Conservation (phyloP, 2,888 invertebrate species). For the Sarcophaga caerulescens region DNA sequence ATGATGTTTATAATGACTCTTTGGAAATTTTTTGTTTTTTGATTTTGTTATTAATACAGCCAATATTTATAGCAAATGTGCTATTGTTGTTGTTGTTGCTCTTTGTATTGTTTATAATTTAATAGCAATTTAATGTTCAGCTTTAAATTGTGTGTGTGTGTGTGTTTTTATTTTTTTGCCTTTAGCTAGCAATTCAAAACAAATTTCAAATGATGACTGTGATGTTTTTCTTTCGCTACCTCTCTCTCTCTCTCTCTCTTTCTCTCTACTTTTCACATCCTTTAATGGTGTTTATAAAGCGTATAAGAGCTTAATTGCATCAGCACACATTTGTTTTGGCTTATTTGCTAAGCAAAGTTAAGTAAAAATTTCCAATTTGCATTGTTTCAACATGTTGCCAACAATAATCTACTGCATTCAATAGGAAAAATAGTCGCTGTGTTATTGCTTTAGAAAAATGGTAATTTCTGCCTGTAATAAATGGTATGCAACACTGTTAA, state of each 20-base stretch:
- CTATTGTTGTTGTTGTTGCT: not conserved
- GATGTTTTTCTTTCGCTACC: not conserved
- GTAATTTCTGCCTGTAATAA: conserved; percentile 29
- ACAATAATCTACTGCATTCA: conserved; percentile 8
- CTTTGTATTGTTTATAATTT: conserved; percentile 43
- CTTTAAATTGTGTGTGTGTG: too few species aligned
- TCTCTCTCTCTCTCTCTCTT: not conserved
- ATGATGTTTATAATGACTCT: conserved; percentile 67
- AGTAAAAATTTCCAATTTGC: conserved; percentile 15
- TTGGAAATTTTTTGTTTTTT: conserved; percentile 56
- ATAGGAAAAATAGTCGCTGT: not conserved
- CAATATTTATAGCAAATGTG: conserved; percentile 25
- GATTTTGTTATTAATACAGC: not conserved
- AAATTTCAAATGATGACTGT: conserved; percentile 53
- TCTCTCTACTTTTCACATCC: not conserved
- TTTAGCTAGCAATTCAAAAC: conserved; percentile 42
- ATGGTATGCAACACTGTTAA: conserved; percentile 31
- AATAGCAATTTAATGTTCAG: conserved; percentile 35
- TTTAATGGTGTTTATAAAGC: conserved; percentile 42
- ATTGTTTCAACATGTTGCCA: conserved; percentile 55
- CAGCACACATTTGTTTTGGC: conserved; percentile 35
- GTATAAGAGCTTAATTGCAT: conserved; percentile 37
- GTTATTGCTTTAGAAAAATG: not conserved
- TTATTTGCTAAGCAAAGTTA: conserved; percentile 8
- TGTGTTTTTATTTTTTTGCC: conserved; percentile 11